A percentile compares a stretch with the other conserved stretches of the same genome.
phyloP scores from a whole-genome alignment of 2,113 vertebrate genomes.

The Dunckerocampus dactyliophorus region DNA sequence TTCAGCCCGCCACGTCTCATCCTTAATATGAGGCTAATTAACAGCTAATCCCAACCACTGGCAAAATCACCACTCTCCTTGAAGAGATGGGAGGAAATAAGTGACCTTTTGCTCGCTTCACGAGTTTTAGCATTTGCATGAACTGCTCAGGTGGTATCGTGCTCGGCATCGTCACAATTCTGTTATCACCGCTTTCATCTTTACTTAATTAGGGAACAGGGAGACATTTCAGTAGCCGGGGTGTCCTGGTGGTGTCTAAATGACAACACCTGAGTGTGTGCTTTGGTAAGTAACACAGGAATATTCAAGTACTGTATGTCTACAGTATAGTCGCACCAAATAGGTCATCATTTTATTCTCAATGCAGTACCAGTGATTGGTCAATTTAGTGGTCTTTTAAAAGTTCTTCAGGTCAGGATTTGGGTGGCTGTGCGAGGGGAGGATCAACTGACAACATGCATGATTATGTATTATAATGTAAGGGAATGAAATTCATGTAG shows the following conservation, averaged over 20 bases:
- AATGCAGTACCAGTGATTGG: too few species aligned
- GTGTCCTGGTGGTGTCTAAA: too few species aligned
- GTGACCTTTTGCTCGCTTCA: slow-evolving; percentile 2
- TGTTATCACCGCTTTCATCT: too few species aligned
- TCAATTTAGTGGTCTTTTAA: slow-evolving; percentile 12
- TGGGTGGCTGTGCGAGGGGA: slow-evolving; percentile 65
- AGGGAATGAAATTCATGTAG: slow-evolving; percentile 15
- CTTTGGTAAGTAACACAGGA: too few species aligned
- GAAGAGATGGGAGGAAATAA: slow-evolving; percentile 15
- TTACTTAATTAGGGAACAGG: too few species aligned
- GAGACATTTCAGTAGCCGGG: too few species aligned
- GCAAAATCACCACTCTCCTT: slow-evolving; percentile 46
- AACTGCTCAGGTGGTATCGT: not conserved
- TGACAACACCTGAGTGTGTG: too few species aligned
- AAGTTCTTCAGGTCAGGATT: slow-evolving; percentile 57
- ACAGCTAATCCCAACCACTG: slow-evolving; percentile 60
- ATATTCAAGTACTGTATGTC: too few species aligned
- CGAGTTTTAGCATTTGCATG: not conserved
- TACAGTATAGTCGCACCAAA: too few species aligned
- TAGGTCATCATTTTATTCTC: too few species aligned
- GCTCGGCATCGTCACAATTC: too few species aligned
- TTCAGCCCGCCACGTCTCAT: slow-evolving; percentile 47
- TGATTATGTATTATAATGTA: slow-evolving; percentile 1
- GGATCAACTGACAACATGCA: slow-evolving; percentile 41
- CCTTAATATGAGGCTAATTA: slow-evolving; percentile 71